A percentile compares a stretch with the other conserved stretches of the same genome.
Evolutionary conservation across 2,888 invertebrate genomes (phyloP).

Genomic region (Lycaena phlaeas): DNA sequence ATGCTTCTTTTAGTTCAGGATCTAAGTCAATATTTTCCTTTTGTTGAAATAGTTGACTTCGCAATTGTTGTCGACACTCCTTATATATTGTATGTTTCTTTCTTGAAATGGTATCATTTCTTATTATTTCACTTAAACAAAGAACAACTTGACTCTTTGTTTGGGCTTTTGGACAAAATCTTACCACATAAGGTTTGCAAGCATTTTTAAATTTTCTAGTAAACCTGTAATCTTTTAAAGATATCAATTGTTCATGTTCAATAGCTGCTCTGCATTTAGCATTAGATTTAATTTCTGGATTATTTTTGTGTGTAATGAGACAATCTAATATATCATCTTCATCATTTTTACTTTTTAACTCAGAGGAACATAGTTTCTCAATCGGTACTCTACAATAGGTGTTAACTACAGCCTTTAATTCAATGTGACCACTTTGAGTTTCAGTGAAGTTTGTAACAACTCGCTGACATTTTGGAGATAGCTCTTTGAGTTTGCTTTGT

Average conservation of each 20-base stretch:
- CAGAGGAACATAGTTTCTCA: slow-evolving; percentile 81
- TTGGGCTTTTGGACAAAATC: slow-evolving; percentile 78
- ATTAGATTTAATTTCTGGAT: slow-evolving; percentile 83
- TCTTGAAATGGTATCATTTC: slow-evolving; percentile 88
- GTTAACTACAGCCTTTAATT: slow-evolving; percentile 90
- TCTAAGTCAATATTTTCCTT: slow-evolving; percentile 91
- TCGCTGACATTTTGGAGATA: slow-evolving; percentile 79
- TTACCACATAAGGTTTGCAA: slow-evolving; percentile 86
- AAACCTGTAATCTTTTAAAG: slow-evolving; percentile 93
- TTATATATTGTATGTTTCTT: slow-evolving; percentile 86
- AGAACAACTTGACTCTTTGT: slow-evolving; percentile 85
- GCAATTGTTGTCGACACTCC: slow-evolving; percentile 92
- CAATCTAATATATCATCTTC: slow-evolving; percentile 96
- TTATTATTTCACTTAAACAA: slow-evolving; percentile 91
- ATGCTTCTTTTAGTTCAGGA: slow-evolving; percentile 86
- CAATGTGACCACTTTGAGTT: slow-evolving; percentile 89
- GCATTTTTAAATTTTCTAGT: slow-evolving; percentile 95
- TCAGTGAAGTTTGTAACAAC: slow-evolving; percentile 90
- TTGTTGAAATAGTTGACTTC: slow-evolving; percentile 92
- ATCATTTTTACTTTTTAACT: slow-evolving; percentile 79
- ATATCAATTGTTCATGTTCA: slow-evolving; percentile 97
- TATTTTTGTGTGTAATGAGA: slow-evolving; percentile 92
- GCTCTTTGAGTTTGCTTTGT: slow-evolving; percentile 85
- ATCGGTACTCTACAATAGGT: slow-evolving; percentile 87
- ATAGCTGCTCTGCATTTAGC: slow-evolving; percentile 92